Evolutionary conservation across 2,113 vertebrate species (phyloP).

Genomic region (Toxostoma redivivum): DNA sequence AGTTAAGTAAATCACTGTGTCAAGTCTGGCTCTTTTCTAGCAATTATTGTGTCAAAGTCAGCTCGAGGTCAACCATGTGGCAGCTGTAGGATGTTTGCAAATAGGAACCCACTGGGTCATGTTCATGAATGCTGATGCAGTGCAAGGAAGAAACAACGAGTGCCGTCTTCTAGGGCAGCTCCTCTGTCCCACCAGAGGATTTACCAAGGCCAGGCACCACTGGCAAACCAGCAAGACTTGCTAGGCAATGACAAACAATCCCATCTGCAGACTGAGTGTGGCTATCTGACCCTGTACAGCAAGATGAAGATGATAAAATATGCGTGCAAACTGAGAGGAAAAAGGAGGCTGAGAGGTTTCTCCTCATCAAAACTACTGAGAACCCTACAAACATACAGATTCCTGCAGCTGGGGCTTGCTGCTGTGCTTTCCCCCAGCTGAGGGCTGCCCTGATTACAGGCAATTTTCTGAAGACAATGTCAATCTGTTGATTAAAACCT

Average conservation of each 20-base stretch:
- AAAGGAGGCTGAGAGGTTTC: background rate
- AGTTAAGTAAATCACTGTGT: background rate
- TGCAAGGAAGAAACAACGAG: background rate
- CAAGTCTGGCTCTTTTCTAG: background rate
- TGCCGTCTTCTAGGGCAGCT: background rate
- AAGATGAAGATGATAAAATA: background rate
- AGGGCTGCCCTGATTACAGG: background rate
- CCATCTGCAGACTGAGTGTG: background rate
- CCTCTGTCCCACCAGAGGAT: background rate
- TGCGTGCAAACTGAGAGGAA: fast-evolving
- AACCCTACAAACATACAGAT: background rate
- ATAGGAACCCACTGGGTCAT: background rate
- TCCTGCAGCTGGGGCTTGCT: background rate
- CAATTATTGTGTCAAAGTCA: constrained; percentile 14
- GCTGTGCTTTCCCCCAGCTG: background rate
- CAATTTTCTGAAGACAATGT: background rate
- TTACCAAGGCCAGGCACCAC: background rate
- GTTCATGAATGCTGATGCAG: background rate
- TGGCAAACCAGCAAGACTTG: background rate
- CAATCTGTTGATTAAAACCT: constrained; percentile 23
- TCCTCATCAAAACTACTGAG: background rate
- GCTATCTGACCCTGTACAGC: background rate
- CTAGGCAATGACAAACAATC: background rate
- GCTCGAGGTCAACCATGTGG: background rate
- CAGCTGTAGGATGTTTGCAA: background rate